Base-by-base conservation (phyloP, 2,113 vertebrate genomes). In the Rhodinocichla rosea region DNA sequence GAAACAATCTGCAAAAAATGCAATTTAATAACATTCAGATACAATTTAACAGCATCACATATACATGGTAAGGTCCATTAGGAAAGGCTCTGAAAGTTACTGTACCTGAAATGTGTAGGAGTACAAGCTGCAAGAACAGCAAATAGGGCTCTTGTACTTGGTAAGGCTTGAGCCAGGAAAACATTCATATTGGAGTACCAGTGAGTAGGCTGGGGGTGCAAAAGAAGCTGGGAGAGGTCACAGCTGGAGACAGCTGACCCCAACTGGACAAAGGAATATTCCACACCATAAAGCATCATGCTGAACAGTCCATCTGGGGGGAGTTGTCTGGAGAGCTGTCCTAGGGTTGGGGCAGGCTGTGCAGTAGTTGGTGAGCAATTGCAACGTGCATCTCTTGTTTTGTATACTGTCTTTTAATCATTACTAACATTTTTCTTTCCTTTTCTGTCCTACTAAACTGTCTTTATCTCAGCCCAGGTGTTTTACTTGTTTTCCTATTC, bases 381-480 rank as follows among this genome's bases (percentile, higher is more conserved):
- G 59, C 45, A 59, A 5, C 10, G 30, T 40, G n/a, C 7, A 40
- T 40, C n/a, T 5, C 21, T 19, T 10, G 12, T 45, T 60, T 74
- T 28, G 9, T 33, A 10, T 37, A 49, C n/a, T 62, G 7, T 40
- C 10, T 28, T 35, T 33, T 35, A 40, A 55, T 12, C 11, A 55
- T 37, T 60, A 47, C 14, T 45, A 52, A 22, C 7, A 10, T 74
- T 67, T 60, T 49, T 6, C 28, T 65, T 73, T 73, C 20, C 6
- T 55, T 53, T 62, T 68, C 13, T 33, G 7, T n/a, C 27, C 9
- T 55, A 13, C 27, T 68, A 68, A 74, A 60, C 35, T 23, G 4
- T 23, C 7, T 80, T 42, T 32, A 18, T 62, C 40, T 49, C 27
- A 62, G 4, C 5, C 18, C 6, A 21, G 0, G 0, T 40, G 12